phyloP scores from a whole-genome alignment of 2,797 vertebrate genomes.

The Hypotaenidia philippensis region DNA sequence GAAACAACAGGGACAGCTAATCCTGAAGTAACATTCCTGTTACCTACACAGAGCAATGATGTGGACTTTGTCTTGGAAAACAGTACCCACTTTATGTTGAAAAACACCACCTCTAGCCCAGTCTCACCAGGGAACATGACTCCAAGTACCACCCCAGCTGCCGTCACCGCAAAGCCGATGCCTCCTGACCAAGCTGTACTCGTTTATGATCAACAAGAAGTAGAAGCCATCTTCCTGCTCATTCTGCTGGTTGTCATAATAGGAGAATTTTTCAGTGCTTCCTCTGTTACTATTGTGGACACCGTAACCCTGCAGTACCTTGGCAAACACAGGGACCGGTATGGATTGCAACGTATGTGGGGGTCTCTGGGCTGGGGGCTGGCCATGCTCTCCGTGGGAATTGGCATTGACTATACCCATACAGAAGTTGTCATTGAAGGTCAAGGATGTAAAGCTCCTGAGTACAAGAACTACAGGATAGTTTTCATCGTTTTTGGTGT shows the following conservation, averaged over 20 bases:
- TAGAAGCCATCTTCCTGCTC: slow-evolving; percentile 92
- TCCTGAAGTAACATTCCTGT: not conserved
- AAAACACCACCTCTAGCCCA: not conserved
- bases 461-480: slow-evolving; percentile 92
- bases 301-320: slow-evolving; percentile 95
- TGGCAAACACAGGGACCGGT: slow-evolving; percentile 92
- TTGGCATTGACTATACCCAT: slow-evolving; percentile 95
- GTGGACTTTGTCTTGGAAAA: slow-evolving; percentile 30
- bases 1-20: slow-evolving; percentile 10
- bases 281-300: slow-evolving; percentile 96
- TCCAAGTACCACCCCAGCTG: not conserved
- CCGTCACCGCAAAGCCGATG: slow-evolving; percentile 44
- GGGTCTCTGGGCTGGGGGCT: slow-evolving; percentile 97
- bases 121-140: not conserved
- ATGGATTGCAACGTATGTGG: slow-evolving; percentile 98
- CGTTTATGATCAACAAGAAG: slow-evolving; percentile 86
- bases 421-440: slow-evolving; percentile 80
- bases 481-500: slow-evolving; percentile 96
- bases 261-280: slow-evolving; percentile 98
- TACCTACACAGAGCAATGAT: not conserved
- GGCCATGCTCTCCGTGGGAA: slow-evolving; percentile 95
- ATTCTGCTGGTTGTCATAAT: slow-evolving; percentile 95
- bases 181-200: slow-evolving; percentile 78
- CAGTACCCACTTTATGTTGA: not conserved
- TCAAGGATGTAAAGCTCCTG: slow-evolving; percentile 85